phyloP scores from a whole-genome alignment of 2,888 invertebrate genomes.

The Dorcus hopei region DNA sequence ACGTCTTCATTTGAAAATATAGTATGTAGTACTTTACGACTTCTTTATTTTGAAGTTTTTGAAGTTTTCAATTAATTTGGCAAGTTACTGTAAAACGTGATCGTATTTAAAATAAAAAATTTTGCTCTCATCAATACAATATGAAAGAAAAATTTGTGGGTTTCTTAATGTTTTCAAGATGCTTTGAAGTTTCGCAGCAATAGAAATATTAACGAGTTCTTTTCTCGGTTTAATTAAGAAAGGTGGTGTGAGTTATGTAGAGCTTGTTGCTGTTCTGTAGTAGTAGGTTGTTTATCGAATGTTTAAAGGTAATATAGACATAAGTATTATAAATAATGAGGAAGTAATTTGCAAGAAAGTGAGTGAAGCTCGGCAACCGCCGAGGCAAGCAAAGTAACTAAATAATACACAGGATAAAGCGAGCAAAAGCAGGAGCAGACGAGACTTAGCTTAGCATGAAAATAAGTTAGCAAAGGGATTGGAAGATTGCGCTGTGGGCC shows the following conservation, averaged over 20 bases:
- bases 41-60: background rate
- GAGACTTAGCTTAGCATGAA: conserved; percentile 39
- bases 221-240: too few species aligned
- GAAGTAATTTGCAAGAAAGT: conserved; percentile 30
- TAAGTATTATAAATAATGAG: conserved; percentile 30
- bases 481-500: conserved; percentile 41
- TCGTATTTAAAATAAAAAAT: too few species aligned
- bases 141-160: too few species aligned
- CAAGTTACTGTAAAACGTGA: conserved; percentile 9
- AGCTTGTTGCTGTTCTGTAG: too few species aligned
- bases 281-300: background rate
- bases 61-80: background rate
- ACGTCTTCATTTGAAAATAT: too few species aligned
- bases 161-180: too few species aligned
- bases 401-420: conserved; percentile 40
- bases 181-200: too few species aligned
- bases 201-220: too few species aligned
- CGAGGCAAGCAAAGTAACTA: conserved; percentile 32
- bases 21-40: too few species aligned
- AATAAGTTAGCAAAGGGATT: conserved; percentile 31
- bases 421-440: conserved; percentile 34
- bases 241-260: too few species aligned
- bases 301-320: background rate
- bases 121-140: too few species aligned
- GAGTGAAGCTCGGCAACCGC: conserved; percentile 28